Base-by-base conservation (phyloP, 2,797 vertebrate species). In the Acanthornis magna region DNA sequence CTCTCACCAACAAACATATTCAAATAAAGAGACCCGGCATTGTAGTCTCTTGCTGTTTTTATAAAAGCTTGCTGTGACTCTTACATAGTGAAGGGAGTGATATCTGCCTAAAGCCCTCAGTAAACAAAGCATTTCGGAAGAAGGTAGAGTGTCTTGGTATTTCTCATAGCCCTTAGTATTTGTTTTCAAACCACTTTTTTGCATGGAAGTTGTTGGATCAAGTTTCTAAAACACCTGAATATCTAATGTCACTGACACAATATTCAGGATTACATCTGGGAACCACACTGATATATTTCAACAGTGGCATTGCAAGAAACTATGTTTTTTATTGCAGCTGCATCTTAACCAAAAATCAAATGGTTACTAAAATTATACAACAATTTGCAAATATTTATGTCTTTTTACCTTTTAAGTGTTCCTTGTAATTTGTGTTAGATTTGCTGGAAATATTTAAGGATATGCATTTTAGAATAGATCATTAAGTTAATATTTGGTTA, bases 91-190 rank as follows among this genome's bases (percentile, higher is more conserved):
- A 74, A 92, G 71, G 13, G 51, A 76, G 16, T 27, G 16, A 21
- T 19, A 10, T 16, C 20, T 51, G 5, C 13, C 18, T 63, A 48
- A 57, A 81, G 2, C 2, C 12, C 20, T 54, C 14, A 6, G 30
- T 40, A 85, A 75, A 74, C 20, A 38, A 25, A 8, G 5, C 2
- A n/a, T 26, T 81, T 63, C 38, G 85, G 20, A 63, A 17, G 32
- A 11, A 65, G 3, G 0, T 17, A 43, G 9, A 10, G 2, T 30
- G 3, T 34, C 34, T 43, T 51, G 3, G 2, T 55, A 22, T 51
- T 73, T 18, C 16, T 51, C 21, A 36, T 16, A 60, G 45, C 25
- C 7, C 16, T 45, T 27, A 50, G 4, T 14, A 32, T 67, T 67
- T 73, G 15, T 18, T 84, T 81, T 55, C 29, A 78, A 62, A 27